These are phyloP conservation scores for Psilopogon haemacephalus DNA, from an alignment of 2,113 vertebrate species.

Conservation along the genomic window DNA sequence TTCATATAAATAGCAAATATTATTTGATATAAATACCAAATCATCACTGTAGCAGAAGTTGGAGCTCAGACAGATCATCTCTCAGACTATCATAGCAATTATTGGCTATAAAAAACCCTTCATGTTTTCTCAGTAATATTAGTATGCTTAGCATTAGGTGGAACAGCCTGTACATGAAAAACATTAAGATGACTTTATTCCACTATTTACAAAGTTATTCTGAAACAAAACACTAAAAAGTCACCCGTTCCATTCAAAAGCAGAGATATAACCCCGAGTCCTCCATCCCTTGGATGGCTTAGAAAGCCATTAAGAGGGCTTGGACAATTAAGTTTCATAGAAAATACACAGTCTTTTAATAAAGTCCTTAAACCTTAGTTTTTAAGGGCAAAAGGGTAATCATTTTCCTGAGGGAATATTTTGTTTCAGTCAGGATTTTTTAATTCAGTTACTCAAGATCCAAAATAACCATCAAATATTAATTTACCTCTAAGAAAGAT, in stretches of 20 bases:
- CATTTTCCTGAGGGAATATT: too few relatives aligned
- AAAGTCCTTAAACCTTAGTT: neutral
- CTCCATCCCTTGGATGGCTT: neutral
- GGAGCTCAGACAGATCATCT: neutral
- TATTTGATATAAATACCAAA: neutral
- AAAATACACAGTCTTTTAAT: neutral
- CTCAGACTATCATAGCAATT: neutral
- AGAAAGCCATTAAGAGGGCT: neutral
- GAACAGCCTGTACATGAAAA: neutral
- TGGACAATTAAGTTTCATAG: neutral
- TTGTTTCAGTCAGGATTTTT: neutral
- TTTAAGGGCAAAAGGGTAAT: neutral
- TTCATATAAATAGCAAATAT: neutral
- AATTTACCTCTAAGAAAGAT: neutral
- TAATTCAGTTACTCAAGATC: neutral
- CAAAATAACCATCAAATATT: neutral
- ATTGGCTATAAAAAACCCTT: neutral
- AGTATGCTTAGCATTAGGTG: accelerated
- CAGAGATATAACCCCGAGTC: neutral
- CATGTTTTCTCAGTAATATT: neutral
- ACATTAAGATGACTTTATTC: neutral
- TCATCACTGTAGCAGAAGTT: neutral
- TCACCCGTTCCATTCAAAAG: neutral
- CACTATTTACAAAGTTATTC: neutral
- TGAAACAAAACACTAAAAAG: neutral